phyloP scores from a whole-genome alignment of 1,140 invertebrate species.

The Temnothorax nylanderi region DNA sequence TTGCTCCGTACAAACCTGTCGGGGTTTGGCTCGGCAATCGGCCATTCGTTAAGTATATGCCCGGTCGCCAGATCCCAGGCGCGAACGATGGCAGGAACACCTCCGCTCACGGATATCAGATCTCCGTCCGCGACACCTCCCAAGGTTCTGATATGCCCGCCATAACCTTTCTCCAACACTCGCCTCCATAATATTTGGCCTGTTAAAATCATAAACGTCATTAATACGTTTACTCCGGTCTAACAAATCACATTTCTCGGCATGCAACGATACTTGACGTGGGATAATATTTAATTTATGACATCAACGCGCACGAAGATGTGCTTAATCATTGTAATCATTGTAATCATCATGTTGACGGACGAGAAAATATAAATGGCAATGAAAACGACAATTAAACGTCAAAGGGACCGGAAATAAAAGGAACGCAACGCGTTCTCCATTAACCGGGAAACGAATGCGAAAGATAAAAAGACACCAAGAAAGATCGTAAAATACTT shows the following conservation, averaged over 20 bases:
- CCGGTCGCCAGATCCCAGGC: slow-evolving; percentile 92
- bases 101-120: slow-evolving; percentile 90
- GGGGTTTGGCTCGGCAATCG: slow-evolving; percentile 82
- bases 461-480: background rate
- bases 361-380: background rate
- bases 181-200: slow-evolving; percentile 93
- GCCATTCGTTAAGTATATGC: slow-evolving; percentile 86
- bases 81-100: slow-evolving; percentile 90
- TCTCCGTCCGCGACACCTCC: slow-evolving; percentile 88
- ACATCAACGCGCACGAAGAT: background rate
- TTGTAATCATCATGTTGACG: background rate
- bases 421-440: too few relatives aligned
- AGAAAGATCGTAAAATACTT: slow-evolving; percentile 48
- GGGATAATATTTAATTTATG: background rate
- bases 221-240: background rate
- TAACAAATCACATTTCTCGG: too few relatives aligned
- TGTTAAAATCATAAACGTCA: slow-evolving; percentile 72
- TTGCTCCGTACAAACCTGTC: slow-evolving; percentile 77
- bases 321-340: slow-evolving; percentile 9
- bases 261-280: background rate
- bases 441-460: too few relatives aligned
- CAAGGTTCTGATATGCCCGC: slow-evolving; percentile 83
- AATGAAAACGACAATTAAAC: background rate
- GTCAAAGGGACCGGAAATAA: background rate
- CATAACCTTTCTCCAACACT: slow-evolving; percentile 89